Evolutionary conservation across 2,888 invertebrate species (phyloP), one percentile per base, ranked within the genome.

Genomic region (Stenurella melanura): DNA sequence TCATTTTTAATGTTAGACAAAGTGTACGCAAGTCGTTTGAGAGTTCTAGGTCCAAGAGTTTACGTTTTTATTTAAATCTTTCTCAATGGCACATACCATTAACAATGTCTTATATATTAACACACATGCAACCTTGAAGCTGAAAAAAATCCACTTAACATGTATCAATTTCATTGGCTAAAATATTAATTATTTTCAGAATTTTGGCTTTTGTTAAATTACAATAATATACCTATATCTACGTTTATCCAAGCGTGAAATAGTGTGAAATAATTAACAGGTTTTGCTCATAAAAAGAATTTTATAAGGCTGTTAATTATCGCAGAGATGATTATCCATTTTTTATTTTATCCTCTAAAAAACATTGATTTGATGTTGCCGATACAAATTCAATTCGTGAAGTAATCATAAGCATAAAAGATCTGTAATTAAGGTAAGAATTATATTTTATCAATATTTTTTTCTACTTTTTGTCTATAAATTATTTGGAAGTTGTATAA

Each of bases 131-230:
- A 61, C 61, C 61, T 61, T 30, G 61, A 61, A n/a, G 6, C n/a
- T 61, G 4, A 17, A 26, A n/a, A 61, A 34, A 61, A 26, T 21
- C 30, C 1, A 26, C n/a, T 3, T n/a, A 26, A 1, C 61, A 15
- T 26, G 61, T 30, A 61, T 21, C 60, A 30, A 61, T n/a, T 6
- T 30, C 2, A 10, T 30, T 61, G 30, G 15, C 61, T 61, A 30
- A 34, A 34, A 61, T 61, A 30, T 21, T 34, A 61, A 61, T 61
- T 61, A 3, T n/a, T 30, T 34, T 61, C 26, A 0, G 26, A 61
- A 12, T 61, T 30, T 50, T 5, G n/a, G 50, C 50, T n/a, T 50
- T n/a, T 15, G 15, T 50, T 50, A n/a, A 50, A 15, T 50, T 50
- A 50, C 42, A 42, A 42, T 42, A 42, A 42, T 12, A 42, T 42